These are phyloP conservation scores for Lathamus discolor DNA, from an alignment of 2,113 vertebrate species.

Conservation along the genomic window DNA sequence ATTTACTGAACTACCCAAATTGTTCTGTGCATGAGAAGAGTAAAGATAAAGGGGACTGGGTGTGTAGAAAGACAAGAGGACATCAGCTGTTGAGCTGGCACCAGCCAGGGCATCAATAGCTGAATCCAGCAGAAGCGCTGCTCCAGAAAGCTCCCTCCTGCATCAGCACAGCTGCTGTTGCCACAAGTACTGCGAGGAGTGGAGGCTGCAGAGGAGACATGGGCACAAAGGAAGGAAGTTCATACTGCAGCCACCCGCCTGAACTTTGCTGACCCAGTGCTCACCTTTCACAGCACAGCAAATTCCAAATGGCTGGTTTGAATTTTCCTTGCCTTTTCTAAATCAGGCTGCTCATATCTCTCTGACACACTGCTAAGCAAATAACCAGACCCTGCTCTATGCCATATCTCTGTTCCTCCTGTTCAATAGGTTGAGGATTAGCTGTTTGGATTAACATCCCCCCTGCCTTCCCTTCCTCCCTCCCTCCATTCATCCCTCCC, in stretches of 20 bases:
- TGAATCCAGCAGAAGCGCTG: not conserved
- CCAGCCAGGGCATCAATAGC: not conserved
- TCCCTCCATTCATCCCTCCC: not conserved
- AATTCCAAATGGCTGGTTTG: conserved; percentile 11
- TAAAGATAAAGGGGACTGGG: not conserved
- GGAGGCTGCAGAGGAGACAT: not conserved
- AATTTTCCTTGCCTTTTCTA: not conserved
- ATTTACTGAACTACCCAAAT: not conserved
- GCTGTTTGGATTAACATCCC: conserved; percentile 52
- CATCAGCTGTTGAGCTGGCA: not conserved
- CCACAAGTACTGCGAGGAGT: not conserved
- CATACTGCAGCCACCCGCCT: not conserved
- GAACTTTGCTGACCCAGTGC: not conserved
- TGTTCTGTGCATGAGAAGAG: not conserved
- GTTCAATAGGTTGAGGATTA: conserved; percentile 34
- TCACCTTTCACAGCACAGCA: not conserved
- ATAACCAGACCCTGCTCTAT: conserved; percentile 40
- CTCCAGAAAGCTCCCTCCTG: not conserved
- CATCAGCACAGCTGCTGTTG: not conserved
- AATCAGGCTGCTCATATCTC: conserved; percentile 23
- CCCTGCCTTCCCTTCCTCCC: not conserved
- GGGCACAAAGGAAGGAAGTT: conserved; percentile 50
- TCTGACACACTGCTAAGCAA: conserved; percentile 29
- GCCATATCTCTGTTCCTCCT: conserved; percentile 13
- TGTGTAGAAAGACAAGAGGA: not conserved